A percentile compares a stretch with the other conserved stretches of the same genome.
Evolutionary conservation across 2,797 vertebrate species (phyloP).

Genomic region (Tokudaia muenninki): DNA sequence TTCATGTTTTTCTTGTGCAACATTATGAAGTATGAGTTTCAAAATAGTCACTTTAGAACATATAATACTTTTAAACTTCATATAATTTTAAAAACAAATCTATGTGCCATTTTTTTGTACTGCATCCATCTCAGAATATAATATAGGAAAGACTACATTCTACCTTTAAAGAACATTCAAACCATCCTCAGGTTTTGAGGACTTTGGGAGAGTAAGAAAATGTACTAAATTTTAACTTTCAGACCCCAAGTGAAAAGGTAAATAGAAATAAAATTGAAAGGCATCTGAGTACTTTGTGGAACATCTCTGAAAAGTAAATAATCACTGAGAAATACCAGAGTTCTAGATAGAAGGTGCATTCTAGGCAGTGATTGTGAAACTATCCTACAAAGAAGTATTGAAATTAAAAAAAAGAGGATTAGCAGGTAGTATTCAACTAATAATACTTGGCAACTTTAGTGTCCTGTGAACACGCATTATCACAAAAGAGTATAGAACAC

Average conservation of each 20-base stretch:
- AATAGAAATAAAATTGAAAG: neutral
- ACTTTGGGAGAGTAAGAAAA: neutral
- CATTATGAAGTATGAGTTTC: neutral
- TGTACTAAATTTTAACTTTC: neutral
- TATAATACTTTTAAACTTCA: neutral
- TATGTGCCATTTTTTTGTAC: neutral
- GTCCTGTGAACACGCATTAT: no score
- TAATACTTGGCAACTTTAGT: no score
- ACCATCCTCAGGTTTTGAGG: neutral
- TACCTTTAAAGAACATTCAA: constrained; percentile 2
- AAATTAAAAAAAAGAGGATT: neutral
- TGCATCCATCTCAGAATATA: neutral
- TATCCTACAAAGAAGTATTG: neutral
- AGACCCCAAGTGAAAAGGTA: neutral
- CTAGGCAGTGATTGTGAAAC: neutral
- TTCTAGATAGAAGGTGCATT: neutral
- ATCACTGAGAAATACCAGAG: neutral
- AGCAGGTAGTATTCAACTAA: neutral
- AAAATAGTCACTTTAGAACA: neutral
- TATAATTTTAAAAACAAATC: neutral
- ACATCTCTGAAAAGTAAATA: neutral
- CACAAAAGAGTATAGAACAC: neutral
- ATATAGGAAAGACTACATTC: neutral
- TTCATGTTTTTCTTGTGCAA: neutral
- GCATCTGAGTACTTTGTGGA: neutral